These are phyloP conservation scores for Eupsittula cactorum DNA, from an alignment of 2,113 vertebrate genomes.

Conservation along the genomic window DNA sequence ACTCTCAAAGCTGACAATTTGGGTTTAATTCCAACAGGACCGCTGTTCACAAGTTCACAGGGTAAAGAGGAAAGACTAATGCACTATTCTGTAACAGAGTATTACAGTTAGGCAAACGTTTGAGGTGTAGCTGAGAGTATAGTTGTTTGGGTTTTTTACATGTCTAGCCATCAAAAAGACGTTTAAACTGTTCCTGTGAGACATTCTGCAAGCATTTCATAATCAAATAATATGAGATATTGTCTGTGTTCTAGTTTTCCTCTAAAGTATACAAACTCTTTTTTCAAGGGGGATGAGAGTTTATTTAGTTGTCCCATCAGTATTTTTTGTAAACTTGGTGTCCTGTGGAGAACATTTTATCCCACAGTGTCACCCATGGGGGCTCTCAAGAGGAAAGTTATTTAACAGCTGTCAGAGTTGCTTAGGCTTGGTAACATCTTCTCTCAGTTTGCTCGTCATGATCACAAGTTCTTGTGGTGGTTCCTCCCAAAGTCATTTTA, in stretches of 20 bases:
- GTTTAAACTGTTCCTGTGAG: neutral
- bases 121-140: neutral
- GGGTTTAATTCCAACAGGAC: neutral
- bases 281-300: neutral
- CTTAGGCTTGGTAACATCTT: neutral
- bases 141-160: neutral
- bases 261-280: neutral
- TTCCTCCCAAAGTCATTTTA: neutral
- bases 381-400: neutral
- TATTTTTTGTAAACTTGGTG: neutral
- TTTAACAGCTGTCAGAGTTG: neutral
- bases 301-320: neutral
- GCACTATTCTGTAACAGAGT: neutral
- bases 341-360: neutral
- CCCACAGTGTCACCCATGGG: rapidly evolving
- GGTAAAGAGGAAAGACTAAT: neutral
- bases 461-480: neutral
- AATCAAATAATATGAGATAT: neutral
- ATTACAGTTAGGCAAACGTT: neutral
- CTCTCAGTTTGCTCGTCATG: neutral
- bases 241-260: neutral
- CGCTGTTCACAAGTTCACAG: neutral
- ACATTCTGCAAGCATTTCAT: neutral
- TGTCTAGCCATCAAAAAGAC: neutral
- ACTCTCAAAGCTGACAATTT: neutral